Evolutionary conservation across 2,888 invertebrate species (phyloP).

Genomic region (Eristalis pertinax): DNA sequence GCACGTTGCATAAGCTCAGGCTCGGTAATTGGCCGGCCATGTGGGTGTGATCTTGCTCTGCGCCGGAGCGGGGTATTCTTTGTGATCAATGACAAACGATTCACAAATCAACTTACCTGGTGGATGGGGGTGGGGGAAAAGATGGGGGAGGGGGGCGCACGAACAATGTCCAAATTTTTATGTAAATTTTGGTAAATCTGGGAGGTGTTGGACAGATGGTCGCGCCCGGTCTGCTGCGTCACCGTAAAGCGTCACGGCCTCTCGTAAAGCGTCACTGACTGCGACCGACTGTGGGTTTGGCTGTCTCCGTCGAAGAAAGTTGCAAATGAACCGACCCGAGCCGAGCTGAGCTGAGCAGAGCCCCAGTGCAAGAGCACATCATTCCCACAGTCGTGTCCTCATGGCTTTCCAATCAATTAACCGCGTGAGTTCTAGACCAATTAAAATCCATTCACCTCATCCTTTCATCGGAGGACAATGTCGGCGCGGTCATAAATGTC

Average conservation of each 20-base stretch:
- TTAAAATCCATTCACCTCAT: conserved; percentile 19
- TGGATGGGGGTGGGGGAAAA: background rate
- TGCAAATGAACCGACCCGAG: too few species aligned
- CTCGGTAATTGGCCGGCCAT: background rate
- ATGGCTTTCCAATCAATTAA: background rate
- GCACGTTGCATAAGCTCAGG: conserved; percentile 8
- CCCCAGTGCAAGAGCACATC: background rate
- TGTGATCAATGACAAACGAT: background rate
- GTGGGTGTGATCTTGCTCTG: too few species aligned
- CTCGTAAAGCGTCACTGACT: too few species aligned
- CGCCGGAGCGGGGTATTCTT: background rate
- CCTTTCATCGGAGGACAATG: conserved; percentile 38
- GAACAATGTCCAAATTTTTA: background rate
- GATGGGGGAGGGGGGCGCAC: background rate
- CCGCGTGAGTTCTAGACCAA: conserved; percentile 3
- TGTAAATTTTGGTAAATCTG: background rate
- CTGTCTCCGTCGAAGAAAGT: too few species aligned
- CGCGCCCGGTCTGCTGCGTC: too few species aligned
- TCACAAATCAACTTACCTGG: background rate
- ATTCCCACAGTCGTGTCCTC: background rate
- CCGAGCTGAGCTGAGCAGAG: too few species aligned
- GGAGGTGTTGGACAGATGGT: background rate
- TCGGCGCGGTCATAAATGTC: conserved; percentile 35
- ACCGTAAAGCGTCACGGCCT: too few species aligned
- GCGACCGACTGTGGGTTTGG: too few species aligned